phyloP scores from a whole-genome alignment of 2,888 invertebrate species.

The Luperina nickerlii region DNA sequence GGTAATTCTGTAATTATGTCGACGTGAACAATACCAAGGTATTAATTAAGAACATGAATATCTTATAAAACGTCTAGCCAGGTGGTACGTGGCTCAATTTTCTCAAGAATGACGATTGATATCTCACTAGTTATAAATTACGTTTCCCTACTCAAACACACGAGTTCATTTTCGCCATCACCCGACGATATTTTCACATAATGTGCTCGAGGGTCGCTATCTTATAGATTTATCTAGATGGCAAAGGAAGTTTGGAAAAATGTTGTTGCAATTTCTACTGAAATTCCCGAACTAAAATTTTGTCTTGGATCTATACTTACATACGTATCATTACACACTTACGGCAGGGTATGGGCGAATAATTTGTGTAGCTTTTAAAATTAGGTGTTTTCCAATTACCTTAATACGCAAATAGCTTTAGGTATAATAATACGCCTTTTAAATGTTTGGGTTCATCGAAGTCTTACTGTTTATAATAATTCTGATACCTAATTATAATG shows the following conservation, averaged over 20 bases:
- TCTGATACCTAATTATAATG: not conserved
- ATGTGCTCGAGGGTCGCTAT: conserved; percentile 80
- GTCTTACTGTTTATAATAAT: not conserved
- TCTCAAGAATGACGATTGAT: conserved; percentile 72
- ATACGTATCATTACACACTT: conserved; percentile 6
- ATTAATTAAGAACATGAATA: conserved; percentile 62
- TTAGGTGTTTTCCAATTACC: not conserved
- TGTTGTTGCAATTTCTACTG: conserved; percentile 59
- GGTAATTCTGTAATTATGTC: conserved; percentile 57
- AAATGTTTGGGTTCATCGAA: not conserved
- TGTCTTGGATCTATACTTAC: conserved; percentile 17
- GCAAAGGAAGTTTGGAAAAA: conserved; percentile 71
- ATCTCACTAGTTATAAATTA: conserved; percentile 71
- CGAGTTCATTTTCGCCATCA: conserved; percentile 81
- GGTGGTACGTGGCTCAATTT: conserved; percentile 62
- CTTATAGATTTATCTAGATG: conserved; percentile 83
- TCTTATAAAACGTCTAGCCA: conserved; percentile 52
- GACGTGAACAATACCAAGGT: conserved; percentile 54
- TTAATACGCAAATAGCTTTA: not conserved
- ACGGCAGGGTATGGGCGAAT: not conserved
- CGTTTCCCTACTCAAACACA: conserved; percentile 74
- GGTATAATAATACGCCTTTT: not conserved
- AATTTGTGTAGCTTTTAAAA: not conserved
- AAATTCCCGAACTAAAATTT: conserved; percentile 42
- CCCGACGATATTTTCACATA: conserved; percentile 80